Base-by-base conservation (phyloP, 1,140 invertebrate genomes). In the Drosophila sp. region DNA sequence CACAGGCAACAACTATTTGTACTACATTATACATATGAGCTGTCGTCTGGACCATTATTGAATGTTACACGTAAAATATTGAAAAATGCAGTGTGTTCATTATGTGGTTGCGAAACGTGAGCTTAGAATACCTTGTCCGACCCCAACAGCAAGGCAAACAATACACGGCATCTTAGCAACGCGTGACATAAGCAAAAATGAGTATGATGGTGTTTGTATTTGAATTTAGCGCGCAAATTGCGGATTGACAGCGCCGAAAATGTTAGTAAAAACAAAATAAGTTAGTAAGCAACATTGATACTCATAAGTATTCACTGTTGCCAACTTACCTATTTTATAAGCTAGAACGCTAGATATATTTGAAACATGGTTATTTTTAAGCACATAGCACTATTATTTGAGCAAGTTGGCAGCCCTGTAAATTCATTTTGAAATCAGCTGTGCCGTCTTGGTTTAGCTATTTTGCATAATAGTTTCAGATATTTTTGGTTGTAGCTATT, bases 61-160 rank as follows among this genome's bases (percentile, higher is more conserved):
- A 84, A 84, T 70, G 61, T 65, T 80, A 59, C 80, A 83, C 81
- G 80, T 83, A 83, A 76, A 84, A 83, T 86, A 83, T 83, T 80
- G 67, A 54, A 71, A 54, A 50, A 56, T 27, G 14, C 57, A 58
- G 25, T 11, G 14, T 46, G 34, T 56, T 56, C 34, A 70, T 63
- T 63, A 53, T 70, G 51, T 16, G 16, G 36, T 29, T 2, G 14
- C 25, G 14, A 25, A 50, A 75, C 66, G 58, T 74, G 66, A 38
- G 58, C 25, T 7, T 32, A 25, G n/a, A 40, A 14, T 27, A 59
- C 11, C 43, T 41, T 9, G 14, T 13, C 11, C 32, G 1, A 7
- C 13, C 13, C 5, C 0, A 8, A 7, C 48, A 7, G 8, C 36
- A 8, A 43, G 8, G 3, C 14, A n/a, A 38, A 40, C 3, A 51